These are phyloP conservation scores for Carapus acus DNA, from an alignment of 2,797 vertebrate genomes.

Conservation along the genomic window DNA sequence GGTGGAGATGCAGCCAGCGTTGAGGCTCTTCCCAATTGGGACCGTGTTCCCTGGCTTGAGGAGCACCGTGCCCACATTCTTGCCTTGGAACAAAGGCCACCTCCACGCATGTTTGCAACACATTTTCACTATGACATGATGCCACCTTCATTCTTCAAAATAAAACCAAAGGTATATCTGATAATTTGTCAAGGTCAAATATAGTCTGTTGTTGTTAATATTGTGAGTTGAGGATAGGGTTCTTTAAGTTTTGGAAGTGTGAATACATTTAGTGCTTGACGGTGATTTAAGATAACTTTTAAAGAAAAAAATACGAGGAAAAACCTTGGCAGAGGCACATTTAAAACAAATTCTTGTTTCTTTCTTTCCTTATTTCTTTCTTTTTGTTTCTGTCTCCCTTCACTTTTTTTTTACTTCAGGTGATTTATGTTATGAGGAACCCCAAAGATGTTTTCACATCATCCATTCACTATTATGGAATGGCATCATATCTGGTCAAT, in stretches of 20 bases:
- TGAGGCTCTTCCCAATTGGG: slow-evolving; percentile 65
- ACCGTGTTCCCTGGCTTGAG: slow-evolving; percentile 71
- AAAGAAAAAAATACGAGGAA: no score
- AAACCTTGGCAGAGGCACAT: no score
- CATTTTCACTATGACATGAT: slow-evolving; percentile 68
- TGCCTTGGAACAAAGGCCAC: slow-evolving; percentile 60
- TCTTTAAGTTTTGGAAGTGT: no score
- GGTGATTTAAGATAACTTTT: no score
- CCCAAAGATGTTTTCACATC: slow-evolving; percentile 70
- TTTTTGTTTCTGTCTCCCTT: no score
- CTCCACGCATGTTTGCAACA: slow-evolving; percentile 61
- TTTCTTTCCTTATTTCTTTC: no score
- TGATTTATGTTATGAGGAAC: slow-evolving; percentile 66
- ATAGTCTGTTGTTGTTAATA: no score
- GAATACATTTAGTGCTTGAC: no score
- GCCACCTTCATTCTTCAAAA: slow-evolving; percentile 62
- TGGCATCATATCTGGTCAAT: slow-evolving; percentile 50
- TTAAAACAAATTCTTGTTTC: no score
- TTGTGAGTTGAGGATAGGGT: no score
- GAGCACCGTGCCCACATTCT: slow-evolving; percentile 15
- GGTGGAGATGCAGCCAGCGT: slow-evolving; percentile 62
- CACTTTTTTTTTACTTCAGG: slow-evolving; percentile 51
- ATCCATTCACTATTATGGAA: slow-evolving; percentile 56
- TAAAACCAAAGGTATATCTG: slow-evolving; percentile 60
- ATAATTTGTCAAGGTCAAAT: not conserved